Evolutionary conservation across 2,888 invertebrate genomes (phyloP).

Genomic region (Stenodera caucasica): DNA sequence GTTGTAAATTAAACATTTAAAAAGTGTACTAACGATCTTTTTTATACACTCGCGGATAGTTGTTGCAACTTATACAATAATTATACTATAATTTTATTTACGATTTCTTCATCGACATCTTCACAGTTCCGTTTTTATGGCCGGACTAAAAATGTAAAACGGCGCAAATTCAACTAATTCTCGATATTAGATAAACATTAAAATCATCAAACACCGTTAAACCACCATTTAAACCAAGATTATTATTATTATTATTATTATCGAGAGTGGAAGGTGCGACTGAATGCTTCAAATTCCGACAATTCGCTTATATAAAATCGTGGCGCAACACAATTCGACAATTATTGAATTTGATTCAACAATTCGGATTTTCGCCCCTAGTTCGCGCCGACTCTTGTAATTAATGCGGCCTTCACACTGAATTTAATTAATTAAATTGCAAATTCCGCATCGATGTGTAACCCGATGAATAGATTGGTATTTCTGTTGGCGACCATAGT

Average conservation of each 20-base stretch:
- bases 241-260: slow-evolving; percentile 2
- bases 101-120: not conserved
- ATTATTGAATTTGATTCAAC: slow-evolving; percentile 1
- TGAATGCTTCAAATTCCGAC: slow-evolving; percentile 36
- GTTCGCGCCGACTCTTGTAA: too few relatives aligned
- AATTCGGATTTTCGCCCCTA: too few relatives aligned
- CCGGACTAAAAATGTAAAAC: not conserved
- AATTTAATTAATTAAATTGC: slow-evolving; percentile 3
- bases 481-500: slow-evolving; percentile 1
- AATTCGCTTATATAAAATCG: slow-evolving; percentile 22
- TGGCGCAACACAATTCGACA: not conserved
- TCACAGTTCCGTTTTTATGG: not conserved
- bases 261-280: slow-evolving; percentile 33
- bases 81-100: not conserved
- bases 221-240: not conserved
- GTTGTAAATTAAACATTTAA: too few relatives aligned
- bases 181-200: slow-evolving; percentile 10
- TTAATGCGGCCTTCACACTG: too few relatives aligned
- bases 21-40: not conserved
- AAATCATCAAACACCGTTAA: not conserved
- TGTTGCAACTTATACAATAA: not conserved
- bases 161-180: not conserved
- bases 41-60: not conserved
- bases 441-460: not conserved
- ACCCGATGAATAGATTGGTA: not conserved